Percentiles rank a stretch among this genome's conserved stretches.
phyloP scores from a whole-genome alignment of 1,140 invertebrate species.

The Drosophila quadrilineata region DNA sequence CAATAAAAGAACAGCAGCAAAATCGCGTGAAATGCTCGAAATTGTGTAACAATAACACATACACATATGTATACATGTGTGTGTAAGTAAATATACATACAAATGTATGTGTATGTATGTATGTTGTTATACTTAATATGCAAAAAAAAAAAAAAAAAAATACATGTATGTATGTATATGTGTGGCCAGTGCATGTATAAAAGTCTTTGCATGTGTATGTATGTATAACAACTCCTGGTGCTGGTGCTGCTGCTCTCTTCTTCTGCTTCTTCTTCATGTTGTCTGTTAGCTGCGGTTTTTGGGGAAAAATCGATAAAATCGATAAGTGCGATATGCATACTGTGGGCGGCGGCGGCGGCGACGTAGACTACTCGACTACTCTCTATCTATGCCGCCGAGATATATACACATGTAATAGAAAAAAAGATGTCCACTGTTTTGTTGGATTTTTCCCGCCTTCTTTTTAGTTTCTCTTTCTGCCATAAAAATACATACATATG shows the following conservation, averaged over 20 bases:
- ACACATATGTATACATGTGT: too few relatives aligned
- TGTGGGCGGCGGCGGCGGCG: too few relatives aligned
- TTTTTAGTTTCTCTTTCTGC: constrained; percentile 35
- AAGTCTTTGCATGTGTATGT: constrained; percentile 9
- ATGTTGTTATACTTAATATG: too few relatives aligned
- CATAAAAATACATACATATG: constrained; percentile 39
- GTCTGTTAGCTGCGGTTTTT: constrained; percentile 1
- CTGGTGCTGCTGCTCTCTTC: neutral
- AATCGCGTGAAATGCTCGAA: constrained; percentile 20
- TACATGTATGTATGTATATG: neutral
- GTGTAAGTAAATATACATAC: constrained; percentile 13
- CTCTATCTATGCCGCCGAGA: too few relatives aligned
- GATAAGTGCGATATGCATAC: constrained; percentile 63
- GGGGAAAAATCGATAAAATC: constrained; percentile 67
- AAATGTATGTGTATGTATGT: constrained; percentile 1
- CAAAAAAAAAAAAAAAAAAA: too few relatives aligned
- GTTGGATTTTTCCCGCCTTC: constrained; percentile 53
- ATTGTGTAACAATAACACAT: constrained; percentile 64
- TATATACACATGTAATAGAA: too few relatives aligned
- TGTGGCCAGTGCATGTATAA: neutral
- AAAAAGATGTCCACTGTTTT: too few relatives aligned
- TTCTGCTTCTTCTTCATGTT: neutral
- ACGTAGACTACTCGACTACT: too few relatives aligned
- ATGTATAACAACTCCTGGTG: constrained; percentile 1
- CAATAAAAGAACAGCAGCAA: constrained; percentile 26